Evolutionary conservation across 2,888 invertebrate genomes (phyloP).

Genomic region (Epinotia demarniana): DNA sequence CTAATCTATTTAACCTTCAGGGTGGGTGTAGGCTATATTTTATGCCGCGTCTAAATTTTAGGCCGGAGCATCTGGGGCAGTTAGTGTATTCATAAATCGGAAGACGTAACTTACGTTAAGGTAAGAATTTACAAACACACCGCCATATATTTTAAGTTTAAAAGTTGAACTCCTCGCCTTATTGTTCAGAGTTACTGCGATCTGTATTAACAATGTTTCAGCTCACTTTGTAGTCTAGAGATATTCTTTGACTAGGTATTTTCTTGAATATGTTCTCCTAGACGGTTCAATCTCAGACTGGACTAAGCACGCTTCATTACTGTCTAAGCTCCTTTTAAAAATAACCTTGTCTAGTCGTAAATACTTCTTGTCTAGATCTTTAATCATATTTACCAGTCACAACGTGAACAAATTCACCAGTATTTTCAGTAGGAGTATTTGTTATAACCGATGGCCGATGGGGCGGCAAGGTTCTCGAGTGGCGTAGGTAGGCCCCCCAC

Average conservation of each 20-base stretch:
- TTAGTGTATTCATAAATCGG: no score
- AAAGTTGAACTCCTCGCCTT: neutral
- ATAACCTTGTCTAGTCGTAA: neutral
- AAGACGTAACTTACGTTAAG: no score
- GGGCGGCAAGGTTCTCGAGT: no score
- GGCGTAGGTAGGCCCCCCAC: no score
- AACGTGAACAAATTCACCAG: neutral
- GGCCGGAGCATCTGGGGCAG: no score
- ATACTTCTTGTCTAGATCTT: conserved; percentile 14
- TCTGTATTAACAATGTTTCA: neutral
- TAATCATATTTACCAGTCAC: conserved; percentile 13
- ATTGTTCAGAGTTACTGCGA: neutral
- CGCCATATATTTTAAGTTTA: neutral
- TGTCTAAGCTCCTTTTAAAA: conserved; percentile 14
- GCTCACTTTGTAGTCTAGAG: neutral
- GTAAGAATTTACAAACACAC: neutral
- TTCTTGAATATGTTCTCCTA: neutral
- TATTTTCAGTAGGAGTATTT: neutral
- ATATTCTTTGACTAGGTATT: neutral
- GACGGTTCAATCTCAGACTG: conserved; percentile 7
- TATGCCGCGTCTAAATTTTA: no score
- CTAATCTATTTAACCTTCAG: no score
- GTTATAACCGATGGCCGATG: no score
- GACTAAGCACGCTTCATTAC: conserved; percentile 3
- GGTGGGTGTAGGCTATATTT: no score